These are phyloP conservation scores for Drosophila heteroneura DNA, from an alignment of 2,888 invertebrate species.

Conservation along the genomic window DNA sequence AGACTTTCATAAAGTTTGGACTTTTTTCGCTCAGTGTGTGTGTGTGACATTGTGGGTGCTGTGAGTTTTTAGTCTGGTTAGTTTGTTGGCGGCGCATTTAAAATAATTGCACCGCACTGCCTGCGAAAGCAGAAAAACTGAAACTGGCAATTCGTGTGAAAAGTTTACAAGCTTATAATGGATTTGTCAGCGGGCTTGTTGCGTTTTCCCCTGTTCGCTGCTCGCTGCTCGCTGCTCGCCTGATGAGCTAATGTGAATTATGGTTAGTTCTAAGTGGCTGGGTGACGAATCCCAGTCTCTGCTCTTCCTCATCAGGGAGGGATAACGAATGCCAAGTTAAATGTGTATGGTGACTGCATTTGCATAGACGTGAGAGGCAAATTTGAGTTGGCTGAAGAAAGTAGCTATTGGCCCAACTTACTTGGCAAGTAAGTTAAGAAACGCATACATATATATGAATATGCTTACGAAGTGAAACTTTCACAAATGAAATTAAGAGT, in stretches of 20 bases:
- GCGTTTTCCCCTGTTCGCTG: constrained; percentile 11
- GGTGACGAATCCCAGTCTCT: constrained; percentile 10
- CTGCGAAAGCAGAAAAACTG: constrained; percentile 38
- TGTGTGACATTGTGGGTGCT: background rate
- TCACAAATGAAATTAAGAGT: constrained; percentile 34
- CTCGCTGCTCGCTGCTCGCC: constrained; percentile 15
- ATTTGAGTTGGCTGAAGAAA: constrained; percentile 31
- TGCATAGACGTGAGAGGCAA: constrained; percentile 43
- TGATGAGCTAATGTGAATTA: constrained; percentile 68
- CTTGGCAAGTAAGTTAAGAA: constrained; percentile 8
- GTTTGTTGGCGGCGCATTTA: constrained; percentile 75
- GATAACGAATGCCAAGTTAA: constrained; percentile 41
- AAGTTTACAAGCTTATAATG: constrained; percentile 79
- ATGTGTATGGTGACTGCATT: constrained; percentile 38
- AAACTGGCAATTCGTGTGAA: constrained; percentile 73
- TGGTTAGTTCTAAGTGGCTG: constrained; percentile 60
- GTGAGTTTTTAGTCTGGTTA: constrained; percentile 59
- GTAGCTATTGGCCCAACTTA: constrained; percentile 18
- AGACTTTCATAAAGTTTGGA: background rate
- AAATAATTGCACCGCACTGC: constrained; percentile 72
- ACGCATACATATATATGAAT: constrained; percentile 3
- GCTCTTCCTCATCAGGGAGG: background rate
- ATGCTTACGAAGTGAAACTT: constrained; percentile 18
- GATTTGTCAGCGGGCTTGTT: constrained; percentile 74
- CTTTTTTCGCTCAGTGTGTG: background rate